These are phyloP conservation scores for Allophyes oxyacanthae DNA, from an alignment of 2,888 invertebrate genomes.

Conservation along the genomic window DNA sequence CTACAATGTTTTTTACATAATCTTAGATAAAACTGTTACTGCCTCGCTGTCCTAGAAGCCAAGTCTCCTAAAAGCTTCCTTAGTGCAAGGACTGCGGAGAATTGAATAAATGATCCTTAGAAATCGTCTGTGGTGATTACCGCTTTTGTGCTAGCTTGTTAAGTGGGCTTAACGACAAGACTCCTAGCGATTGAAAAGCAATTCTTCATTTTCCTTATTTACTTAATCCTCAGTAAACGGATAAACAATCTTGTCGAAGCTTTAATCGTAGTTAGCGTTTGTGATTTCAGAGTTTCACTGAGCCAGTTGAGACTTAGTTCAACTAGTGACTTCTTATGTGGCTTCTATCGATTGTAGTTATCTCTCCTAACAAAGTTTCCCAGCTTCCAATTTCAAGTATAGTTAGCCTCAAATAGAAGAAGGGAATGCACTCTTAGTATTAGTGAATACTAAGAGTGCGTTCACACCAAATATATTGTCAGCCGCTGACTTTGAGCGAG, in stretches of 20 bases:
- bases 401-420: too few relatives aligned
- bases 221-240: slow-evolving; percentile 18
- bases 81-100: slow-evolving; percentile 12
- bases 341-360: background rate
- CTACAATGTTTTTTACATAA: slow-evolving; percentile 2
- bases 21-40: slow-evolving; percentile 2
- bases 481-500: too few relatives aligned
- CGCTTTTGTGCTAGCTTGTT: slow-evolving; percentile 30
- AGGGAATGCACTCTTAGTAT: too few relatives aligned
- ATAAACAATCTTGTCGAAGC: slow-evolving; percentile 27
- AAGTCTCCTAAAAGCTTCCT: slow-evolving; percentile 14
- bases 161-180: slow-evolving; percentile 24
- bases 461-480: too few relatives aligned
- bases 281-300: slow-evolving; percentile 16
- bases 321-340: background rate
- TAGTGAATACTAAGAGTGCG: too few relatives aligned
- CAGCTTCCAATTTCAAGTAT: slow-evolving; percentile 1
- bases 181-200: slow-evolving; percentile 37
- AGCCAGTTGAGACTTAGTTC: background rate
- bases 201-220: slow-evolving; percentile 28
- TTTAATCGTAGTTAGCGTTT: slow-evolving; percentile 17
- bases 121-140: slow-evolving; percentile 34
- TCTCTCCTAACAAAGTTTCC: slow-evolving; percentile 1
- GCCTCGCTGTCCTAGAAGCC: slow-evolving; percentile 9
- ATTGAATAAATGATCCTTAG: slow-evolving; percentile 40